A percentile compares a stretch with the other conserved stretches of the same genome.
phyloP scores from a whole-genome alignment of 1,140 invertebrate species.

The Scaptomyza pallida region DNA sequence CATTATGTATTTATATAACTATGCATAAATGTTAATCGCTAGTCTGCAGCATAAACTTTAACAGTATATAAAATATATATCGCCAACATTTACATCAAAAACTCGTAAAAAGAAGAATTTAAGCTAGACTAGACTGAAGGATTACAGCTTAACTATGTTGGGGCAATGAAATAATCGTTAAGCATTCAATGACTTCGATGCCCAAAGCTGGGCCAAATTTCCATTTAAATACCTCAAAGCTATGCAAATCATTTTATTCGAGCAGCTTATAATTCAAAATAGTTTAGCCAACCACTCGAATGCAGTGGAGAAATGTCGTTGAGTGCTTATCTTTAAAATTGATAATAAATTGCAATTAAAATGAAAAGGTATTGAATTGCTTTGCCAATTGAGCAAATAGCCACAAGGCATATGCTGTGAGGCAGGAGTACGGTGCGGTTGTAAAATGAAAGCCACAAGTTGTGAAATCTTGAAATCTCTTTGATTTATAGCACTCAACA shows the following conservation, averaged over 20 bases:
- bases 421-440: too few relatives aligned
- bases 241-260: conserved; percentile 5
- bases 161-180: conserved; percentile 61
- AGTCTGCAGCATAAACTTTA: conserved; percentile 4
- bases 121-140: conserved; percentile 18
- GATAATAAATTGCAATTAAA: conserved; percentile 52
- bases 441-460: conserved; percentile 3
- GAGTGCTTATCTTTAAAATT: conserved; percentile 13
- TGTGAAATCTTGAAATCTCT: conserved; percentile 8
- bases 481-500: neutral
- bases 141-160: conserved; percentile 28
- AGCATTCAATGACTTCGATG: conserved; percentile 22
- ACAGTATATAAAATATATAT: conserved; percentile 49
- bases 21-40: neutral
- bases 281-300: neutral
- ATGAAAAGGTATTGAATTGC: conserved; percentile 52
- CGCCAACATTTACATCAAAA: conserved; percentile 57
- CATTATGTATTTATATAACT: neutral
- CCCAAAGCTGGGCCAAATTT: conserved; percentile 5
- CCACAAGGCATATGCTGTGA: too few relatives aligned
- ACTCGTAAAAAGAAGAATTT: conserved; percentile 33
- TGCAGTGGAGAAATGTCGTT: neutral
- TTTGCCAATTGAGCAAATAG: conserved; percentile 3
- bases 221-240: conserved; percentile 21
- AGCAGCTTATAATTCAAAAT: neutral